Percentiles rank a stretch among this genome's conserved stretches.
phyloP scores from a whole-genome alignment of 2,888 invertebrate genomes.

The Allolobophora icterica region DNA sequence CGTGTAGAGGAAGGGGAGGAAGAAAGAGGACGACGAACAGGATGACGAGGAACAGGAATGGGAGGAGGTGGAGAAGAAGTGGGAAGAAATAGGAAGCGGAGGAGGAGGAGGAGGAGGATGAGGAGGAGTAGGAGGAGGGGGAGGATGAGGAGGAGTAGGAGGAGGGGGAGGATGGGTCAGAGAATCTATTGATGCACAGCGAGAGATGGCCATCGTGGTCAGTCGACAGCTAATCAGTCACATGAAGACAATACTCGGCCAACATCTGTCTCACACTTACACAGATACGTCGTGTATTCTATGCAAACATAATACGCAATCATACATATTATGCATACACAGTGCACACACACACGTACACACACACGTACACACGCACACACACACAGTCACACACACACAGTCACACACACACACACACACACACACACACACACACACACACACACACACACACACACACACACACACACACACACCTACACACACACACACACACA shows the following conservation, averaged over 20 bases:
- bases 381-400: too few species aligned
- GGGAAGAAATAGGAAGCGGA: too few species aligned
- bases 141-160: too few species aligned
- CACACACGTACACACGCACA: too few species aligned
- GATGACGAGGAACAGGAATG: neutral
- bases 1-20: neutral
- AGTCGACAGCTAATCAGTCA: neutral
- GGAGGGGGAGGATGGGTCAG: neutral
- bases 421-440: too few species aligned
- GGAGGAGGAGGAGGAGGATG: neutral
- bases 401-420: too few species aligned
- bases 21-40: neutral
- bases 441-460: too few species aligned
- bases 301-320: neutral
- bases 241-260: neutral
- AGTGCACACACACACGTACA: too few species aligned
- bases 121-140: neutral
- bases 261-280: neutral
- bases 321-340: neutral
- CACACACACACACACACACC: too few species aligned
- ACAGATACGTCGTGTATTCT: neutral
- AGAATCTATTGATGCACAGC: neutral
- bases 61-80: too few species aligned
- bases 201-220: neutral
- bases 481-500: too few species aligned